Percentiles rank a stretch among this genome's conserved stretches.
Evolutionary conservation across 1,140 invertebrate genomes (phyloP).

Genomic region (Trypoxylus dichotomus): DNA sequence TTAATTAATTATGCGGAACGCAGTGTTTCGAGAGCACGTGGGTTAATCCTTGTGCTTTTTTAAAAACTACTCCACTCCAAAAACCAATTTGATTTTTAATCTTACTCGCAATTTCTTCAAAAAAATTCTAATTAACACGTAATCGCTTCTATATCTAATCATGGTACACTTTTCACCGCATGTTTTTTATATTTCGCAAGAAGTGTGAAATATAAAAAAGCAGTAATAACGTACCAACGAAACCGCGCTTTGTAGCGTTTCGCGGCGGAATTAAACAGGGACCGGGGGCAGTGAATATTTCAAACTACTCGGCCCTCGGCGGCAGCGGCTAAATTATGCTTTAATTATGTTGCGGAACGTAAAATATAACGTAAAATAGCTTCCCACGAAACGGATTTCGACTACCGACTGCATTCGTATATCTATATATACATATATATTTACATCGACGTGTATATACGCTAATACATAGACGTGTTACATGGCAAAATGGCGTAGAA

Average conservation of each 20-base stretch:
- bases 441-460: not conserved
- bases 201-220: too few species aligned
- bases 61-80: too few species aligned
- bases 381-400: conserved; percentile 17
- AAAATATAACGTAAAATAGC: conserved; percentile 30
- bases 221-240: too few species aligned
- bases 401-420: not conserved
- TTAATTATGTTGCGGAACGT: conserved; percentile 28
- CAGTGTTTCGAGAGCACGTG: too few species aligned
- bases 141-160: too few species aligned
- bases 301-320: not conserved
- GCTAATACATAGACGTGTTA: not conserved
- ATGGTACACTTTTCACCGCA: too few species aligned
- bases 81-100: too few species aligned
- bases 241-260: not conserved
- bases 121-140: too few species aligned
- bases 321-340: conserved; percentile 2
- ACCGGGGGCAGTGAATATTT: not conserved
- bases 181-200: too few species aligned
- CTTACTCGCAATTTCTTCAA: too few species aligned
- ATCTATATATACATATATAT: not conserved
- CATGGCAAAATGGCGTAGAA: not conserved
- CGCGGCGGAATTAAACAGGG: not conserved
- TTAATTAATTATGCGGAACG: too few species aligned
- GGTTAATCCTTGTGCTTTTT: too few species aligned